phyloP scores from a whole-genome alignment of 2,797 vertebrate species.

The Falco naumanni region DNA sequence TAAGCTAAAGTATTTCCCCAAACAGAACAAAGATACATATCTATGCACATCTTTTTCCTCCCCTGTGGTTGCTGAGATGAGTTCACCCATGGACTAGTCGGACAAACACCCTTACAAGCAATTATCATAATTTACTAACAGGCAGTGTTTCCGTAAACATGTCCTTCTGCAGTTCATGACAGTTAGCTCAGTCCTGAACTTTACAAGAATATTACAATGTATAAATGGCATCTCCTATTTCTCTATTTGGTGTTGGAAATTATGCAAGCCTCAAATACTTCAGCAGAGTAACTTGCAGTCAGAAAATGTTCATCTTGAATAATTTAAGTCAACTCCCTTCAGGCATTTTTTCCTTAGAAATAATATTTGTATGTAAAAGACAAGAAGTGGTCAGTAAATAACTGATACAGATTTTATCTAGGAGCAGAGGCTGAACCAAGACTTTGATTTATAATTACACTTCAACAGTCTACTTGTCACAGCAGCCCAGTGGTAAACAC shows the following conservation, averaged over 20 bases:
- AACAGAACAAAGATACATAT: conserved; percentile 37
- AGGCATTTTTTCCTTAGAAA: conserved; percentile 58
- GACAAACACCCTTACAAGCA: neutral
- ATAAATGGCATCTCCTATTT: neutral
- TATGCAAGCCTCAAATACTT: conserved; percentile 52
- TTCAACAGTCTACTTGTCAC: conserved; percentile 64
- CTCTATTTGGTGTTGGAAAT: conserved; percentile 40
- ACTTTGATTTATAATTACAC: conserved; percentile 52
- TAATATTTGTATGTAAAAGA: conserved; percentile 44
- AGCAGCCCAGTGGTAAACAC: conserved; percentile 15
- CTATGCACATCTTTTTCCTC: neutral
- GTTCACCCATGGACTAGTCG: neutral
- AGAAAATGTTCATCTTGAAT: conserved; percentile 42
- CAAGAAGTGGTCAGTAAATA: conserved; percentile 53
- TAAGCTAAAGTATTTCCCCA: conserved; percentile 34
- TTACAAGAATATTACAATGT: neutral
- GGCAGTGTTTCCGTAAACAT: neutral
- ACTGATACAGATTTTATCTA: conserved; percentile 58
- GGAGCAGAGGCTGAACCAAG: conserved; percentile 25
- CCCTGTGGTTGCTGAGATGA: neutral
- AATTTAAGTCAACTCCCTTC: conserved; percentile 56
- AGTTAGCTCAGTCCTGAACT: neutral
- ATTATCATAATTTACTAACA: neutral
- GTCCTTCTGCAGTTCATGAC: neutral
- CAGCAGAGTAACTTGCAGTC: conserved; percentile 26